Evolutionary conservation across 2,888 invertebrate species (phyloP), one percentile per base, ranked within the genome.

Genomic region (Rhagium mordax): DNA sequence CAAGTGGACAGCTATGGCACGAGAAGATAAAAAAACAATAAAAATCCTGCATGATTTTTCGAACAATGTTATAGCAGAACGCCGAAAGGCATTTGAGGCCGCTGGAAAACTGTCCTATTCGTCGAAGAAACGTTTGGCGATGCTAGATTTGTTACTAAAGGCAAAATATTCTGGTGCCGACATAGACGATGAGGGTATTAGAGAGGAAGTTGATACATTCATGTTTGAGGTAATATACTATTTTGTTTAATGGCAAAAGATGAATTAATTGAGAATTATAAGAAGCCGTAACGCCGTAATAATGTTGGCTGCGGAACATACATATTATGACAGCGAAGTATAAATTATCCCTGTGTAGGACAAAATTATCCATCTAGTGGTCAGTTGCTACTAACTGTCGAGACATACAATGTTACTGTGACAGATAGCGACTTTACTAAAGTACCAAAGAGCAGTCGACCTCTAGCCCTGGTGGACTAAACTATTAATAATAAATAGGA

Each of bases 121-220:
- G 6, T 47, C 53, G 4, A 75, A 69, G n/a, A 78, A 76, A 33
- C 61, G 90, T 18, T 86, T 89, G 53, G 91, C 91, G 0, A 90
- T 91, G 90, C 81, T 91, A 55, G 91, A 92, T 84, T 87, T 91
- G 18, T 82, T 92, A 4, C 79, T 92, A 16, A 84, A 86, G 3
- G 90, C 90, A 0, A 89, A 91, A 77, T 84, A 86, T 53, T 86
- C 89, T 5, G 90, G 89, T 0, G 83, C 86, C 33, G 65, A 76
- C 57, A 90, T 91, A 41, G 89, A 90, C 80, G 88, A 89, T 74
- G 81, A 84, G 59, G 91, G 91, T 0, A 90, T 91, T 71, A 89
- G 90, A 76, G 91, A 91, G 82, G 91, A 91, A 86, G 91, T 91
- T 1, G 91, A 91, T 74, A 91, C 91, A 18, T 91, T 91, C 60